Evolutionary conservation across 1,140 invertebrate genomes (phyloP), one percentile per base, ranked within the genome.

Genomic region (Heliconius hermathena): DNA sequence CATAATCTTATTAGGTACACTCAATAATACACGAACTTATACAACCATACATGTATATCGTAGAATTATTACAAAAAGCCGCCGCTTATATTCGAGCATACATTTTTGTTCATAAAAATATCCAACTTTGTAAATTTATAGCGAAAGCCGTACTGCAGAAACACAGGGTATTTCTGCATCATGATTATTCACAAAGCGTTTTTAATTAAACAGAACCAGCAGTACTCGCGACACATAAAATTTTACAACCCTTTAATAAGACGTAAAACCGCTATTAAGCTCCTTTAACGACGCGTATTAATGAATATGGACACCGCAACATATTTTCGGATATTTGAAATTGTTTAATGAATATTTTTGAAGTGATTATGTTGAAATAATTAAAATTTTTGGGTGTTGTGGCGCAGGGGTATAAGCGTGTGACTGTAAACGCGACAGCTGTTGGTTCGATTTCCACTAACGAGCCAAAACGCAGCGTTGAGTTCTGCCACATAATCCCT

Each of bases 161-260:
- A 81, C 75, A 77, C 79, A 82, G 81, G 80, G 81, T 80, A 82
- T 83, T 83, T 78, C 82, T 83, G 85, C 84, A 84, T 92, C 88
- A 92, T 93, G 89, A 91, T 92, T 94, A 94, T 94, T 93, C 92
- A 89, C 84, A 88, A 85, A 87, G 87, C 91, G 92, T 94, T 92
- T 94, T 94, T 94, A 94, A 94, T 94, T 94, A 94, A 93, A 91
- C 85, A 88, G 89, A 83, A 88, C 82, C 80, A 80, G 83, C 73
- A 82, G 88, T 89, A 86, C 82, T 80, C 84, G 82, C 78, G 87
- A 81, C 78, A 88, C 91, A 91, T 94, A 92, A 94, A 94, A 93
- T 92, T 94, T 94, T 92, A 94, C 81, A 94, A 94, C 92, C 92
- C 92, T 93, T 94, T 94, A 93, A 93, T 94, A 93, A 93, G 90